Evolutionary conservation across 2,797 vertebrate species (phyloP).

Genomic region (Sciurus carolinensis): DNA sequence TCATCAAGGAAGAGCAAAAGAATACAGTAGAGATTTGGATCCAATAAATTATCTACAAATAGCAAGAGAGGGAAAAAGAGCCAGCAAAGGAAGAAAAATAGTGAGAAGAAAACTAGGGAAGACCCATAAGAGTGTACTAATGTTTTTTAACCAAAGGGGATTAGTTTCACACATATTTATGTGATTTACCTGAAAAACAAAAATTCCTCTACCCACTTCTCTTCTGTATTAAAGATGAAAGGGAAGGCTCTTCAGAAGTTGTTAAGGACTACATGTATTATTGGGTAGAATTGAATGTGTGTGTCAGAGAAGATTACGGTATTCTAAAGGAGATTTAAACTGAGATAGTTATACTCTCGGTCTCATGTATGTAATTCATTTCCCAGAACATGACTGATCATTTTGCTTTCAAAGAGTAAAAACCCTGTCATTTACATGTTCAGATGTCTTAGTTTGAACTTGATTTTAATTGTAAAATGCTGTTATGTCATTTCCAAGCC

Average conservation of each 20-base stretch:
- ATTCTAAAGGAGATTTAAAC: conserved; percentile 69
- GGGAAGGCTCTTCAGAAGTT: conserved; percentile 3
- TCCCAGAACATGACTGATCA: conserved; percentile 71
- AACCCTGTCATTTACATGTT: conserved; percentile 75
- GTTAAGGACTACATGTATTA: conserved; percentile 45
- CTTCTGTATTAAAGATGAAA: conserved; percentile 10
- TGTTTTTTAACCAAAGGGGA: background rate
- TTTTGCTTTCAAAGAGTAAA: conserved; percentile 75
- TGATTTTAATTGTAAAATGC: conserved; percentile 80
- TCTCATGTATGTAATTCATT: conserved; percentile 66
- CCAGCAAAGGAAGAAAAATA: background rate
- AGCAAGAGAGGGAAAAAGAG: background rate
- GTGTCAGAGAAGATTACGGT: conserved; percentile 39
- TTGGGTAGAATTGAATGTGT: background rate
- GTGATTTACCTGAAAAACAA: conserved; percentile 41
- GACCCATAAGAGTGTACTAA: background rate
- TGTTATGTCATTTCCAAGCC: conserved; percentile 77
- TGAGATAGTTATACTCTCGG: conserved; percentile 55
- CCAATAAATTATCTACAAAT: background rate
- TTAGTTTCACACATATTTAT: background rate
- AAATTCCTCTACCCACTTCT: background rate
- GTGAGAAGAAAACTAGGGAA: background rate
- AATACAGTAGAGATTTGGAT: background rate
- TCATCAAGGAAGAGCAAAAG: background rate
- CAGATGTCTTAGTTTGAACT: conserved; percentile 72